Evolutionary conservation across 2,888 invertebrate species (phyloP), one percentile per base, ranked within the genome.

Genomic region (Lasioglossum figueresi): DNA sequence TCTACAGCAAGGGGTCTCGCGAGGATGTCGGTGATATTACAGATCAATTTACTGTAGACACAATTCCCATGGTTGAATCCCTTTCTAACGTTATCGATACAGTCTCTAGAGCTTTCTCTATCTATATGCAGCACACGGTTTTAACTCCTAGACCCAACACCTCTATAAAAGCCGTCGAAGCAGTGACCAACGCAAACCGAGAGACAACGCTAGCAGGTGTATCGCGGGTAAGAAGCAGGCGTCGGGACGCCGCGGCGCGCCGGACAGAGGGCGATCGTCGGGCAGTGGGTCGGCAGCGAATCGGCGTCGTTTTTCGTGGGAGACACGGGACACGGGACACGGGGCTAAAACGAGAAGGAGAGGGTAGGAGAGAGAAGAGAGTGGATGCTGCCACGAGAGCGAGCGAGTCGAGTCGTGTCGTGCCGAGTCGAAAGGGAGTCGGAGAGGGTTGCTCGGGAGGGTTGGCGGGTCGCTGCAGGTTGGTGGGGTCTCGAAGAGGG

Each of bases 381-480:
- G 63, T 63, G 63, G 63, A 63, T 31, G 63, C 31, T 63, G 63
- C 2, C 31, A 63, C 0, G 31, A 63, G 63, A 31, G 63, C 27
- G 63, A 27, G 59, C 0, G n/a, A 59, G 56, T n/a, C 27, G 56
- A 27, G 63, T 34, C 19, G 63, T 0, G 31, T 16, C 31, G 63
- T 27, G 63, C 16, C 66, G 34, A 66, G 66, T 66, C 66, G 66
- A 31, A 31, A 76, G 74, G 12, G 52, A 56, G 43, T 2, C 40
- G 63, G 63, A 68, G 87, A 71, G 72, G 48, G 72, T 34, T 63
- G 68, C 16, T 31, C 4, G 16, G 80, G 73, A 34, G 72, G 34
- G 48, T 66, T 66, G 66, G 66, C 34, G 34, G 66, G 66, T 66
- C 80, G 84, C 75, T 80, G 40, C 56, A 73, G 43, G 78, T 66